Evolutionary conservation across 2,888 invertebrate species (phyloP).

Genomic region (Noctua pronuba): DNA sequence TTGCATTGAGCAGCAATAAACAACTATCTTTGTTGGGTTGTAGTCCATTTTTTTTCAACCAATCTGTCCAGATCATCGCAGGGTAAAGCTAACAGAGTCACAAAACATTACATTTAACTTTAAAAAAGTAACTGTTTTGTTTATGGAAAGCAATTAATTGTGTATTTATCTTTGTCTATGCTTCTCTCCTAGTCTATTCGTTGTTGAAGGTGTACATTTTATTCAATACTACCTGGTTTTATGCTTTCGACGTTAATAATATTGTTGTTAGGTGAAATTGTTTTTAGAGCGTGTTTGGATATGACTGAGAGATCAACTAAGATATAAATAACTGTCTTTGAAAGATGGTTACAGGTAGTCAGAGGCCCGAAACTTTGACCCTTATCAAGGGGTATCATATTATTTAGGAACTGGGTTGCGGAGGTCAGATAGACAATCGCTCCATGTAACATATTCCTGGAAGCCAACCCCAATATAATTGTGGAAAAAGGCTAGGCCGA

Average conservation of each 20-base stretch:
- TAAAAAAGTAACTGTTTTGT: conserved; percentile 35
- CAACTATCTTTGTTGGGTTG: not conserved
- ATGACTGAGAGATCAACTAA: not conserved
- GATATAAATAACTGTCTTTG: not conserved
- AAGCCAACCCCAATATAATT: not conserved
- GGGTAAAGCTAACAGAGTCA: conserved; percentile 48
- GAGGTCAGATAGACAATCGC: not conserved
- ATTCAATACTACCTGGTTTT: conserved; percentile 52
- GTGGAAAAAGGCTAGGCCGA: not conserved
- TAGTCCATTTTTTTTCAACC: not conserved
- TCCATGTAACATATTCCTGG: not conserved
- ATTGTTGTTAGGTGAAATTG: conserved; percentile 47
- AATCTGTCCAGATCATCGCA: conserved; percentile 36
- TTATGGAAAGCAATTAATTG: conserved; percentile 57
- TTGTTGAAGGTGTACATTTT: conserved; percentile 69
- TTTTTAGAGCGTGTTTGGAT: conserved; percentile 43
- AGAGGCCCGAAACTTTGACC: not conserved
- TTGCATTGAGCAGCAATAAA: not conserved
- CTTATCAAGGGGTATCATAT: not conserved
- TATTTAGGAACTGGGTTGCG: not conserved
- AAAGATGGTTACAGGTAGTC: not conserved
- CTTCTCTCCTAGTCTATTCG: conserved; percentile 57
- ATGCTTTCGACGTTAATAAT: conserved; percentile 57
- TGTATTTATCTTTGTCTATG: conserved; percentile 62
- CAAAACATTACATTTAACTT: conserved; percentile 36